Conservation (phyloP, 2,888 invertebrate species). For the Silvanus unidentatus region DNA sequence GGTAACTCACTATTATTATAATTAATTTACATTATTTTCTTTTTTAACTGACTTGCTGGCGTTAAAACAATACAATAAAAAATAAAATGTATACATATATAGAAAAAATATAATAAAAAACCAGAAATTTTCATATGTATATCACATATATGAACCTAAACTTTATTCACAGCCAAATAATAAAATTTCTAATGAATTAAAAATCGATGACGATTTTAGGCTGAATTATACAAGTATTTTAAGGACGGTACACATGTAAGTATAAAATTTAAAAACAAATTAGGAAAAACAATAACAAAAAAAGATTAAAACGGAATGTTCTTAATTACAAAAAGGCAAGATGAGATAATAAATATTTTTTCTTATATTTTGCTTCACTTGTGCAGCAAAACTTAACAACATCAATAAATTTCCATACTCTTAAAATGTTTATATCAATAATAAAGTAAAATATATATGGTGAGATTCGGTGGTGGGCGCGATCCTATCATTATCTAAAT, state of each 20-base stretch:
- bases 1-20: conserved; percentile 25
- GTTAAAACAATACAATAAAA: conserved; percentile 26
- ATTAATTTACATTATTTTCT: not conserved
- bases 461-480: not conserved
- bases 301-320: too few relatives aligned
- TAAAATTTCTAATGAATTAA: conserved; percentile 20
- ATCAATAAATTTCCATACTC: too few relatives aligned
- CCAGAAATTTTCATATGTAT: conserved; percentile 6
- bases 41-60: not conserved
- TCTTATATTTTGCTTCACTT: too few relatives aligned
- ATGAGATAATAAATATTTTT: too few relatives aligned
- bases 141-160: conserved; percentile 32
- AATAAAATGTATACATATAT: conserved; percentile 11
- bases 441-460: not conserved
- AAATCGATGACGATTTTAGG: conserved; percentile 28
- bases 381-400: too few relatives aligned
- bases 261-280: not conserved
- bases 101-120: conserved; percentile 2
- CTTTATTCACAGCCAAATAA: conserved; percentile 35
- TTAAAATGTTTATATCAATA: not conserved
- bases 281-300: too few relatives aligned
- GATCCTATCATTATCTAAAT: too few relatives aligned
- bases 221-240: too few relatives aligned
- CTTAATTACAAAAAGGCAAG: too few relatives aligned
- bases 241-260: conserved; percentile 22